Percentiles rank a stretch among this genome's conserved stretches.
phyloP scores from a whole-genome alignment of 1,140 invertebrate species.

The Elysia chlorotica region DNA sequence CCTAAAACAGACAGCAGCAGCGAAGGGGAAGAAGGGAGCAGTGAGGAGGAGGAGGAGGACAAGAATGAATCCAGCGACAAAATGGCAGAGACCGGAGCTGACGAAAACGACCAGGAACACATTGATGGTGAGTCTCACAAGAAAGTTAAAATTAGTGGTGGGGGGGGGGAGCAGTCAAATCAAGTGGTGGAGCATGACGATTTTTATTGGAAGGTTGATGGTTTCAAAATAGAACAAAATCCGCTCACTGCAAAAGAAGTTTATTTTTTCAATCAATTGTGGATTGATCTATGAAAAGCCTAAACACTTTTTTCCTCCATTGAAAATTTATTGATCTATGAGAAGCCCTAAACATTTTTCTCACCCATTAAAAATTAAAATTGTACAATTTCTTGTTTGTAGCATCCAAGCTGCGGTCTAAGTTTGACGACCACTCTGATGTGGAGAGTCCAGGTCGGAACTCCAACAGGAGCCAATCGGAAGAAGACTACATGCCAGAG shows the following conservation, averaged over 20 bases:
- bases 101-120: not conserved
- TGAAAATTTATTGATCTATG: no score
- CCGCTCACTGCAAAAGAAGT: no score
- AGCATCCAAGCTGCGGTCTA: conserved; percentile 45
- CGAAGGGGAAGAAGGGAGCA: conserved; percentile 54
- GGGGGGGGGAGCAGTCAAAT: no score
- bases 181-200: no score
- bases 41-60: conserved; percentile 60
- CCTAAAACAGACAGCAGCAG: conserved; percentile 55
- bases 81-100: conserved; percentile 18
- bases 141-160: no score
- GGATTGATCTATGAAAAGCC: no score
- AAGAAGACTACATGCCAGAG: conserved; percentile 43
- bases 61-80: conserved; percentile 33
- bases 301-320: no score
- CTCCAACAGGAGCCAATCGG: conserved; percentile 37
- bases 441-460: conserved; percentile 35
- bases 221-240: no score
- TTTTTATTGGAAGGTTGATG: no score
- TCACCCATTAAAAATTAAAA: not conserved
- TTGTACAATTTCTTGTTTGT: not conserved
- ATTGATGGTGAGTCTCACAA: no score
- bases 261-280: no score
- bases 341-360: not conserved
- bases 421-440: conserved; percentile 56